Base-by-base conservation (phyloP, 2,888 invertebrate species). In the Drosophila crucigera region DNA sequence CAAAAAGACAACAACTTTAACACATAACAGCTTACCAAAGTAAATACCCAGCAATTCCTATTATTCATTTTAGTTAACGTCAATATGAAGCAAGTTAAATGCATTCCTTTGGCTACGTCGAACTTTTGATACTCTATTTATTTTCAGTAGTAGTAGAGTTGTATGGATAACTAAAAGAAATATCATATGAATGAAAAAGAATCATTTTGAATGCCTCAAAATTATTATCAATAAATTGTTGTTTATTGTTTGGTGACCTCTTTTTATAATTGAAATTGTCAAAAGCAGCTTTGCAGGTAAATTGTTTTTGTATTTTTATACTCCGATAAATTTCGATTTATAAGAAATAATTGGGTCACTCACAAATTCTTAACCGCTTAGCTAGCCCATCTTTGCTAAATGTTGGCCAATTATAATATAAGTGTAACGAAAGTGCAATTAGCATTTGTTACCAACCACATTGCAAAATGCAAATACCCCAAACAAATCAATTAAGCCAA, bases 1-100 rank as follows among this genome's bases (percentile, higher is more conserved):
- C 49, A 37, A 55, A 50, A 49, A 67, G 54, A 64, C 47, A 58
- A 56, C 52, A 72, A 67, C 47, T 41, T 25, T 16, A 41, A 31
- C 69, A 63, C 79, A 84, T 73, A 79, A 73, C 72, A 47, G 77
- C 52, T 59, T 33, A 72, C 58, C 59, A 55, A 74, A 63, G 80
- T 84, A 74, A 66, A 82, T 89, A 80, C 84, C 69, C 88, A 78
- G 41, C 31, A 55, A 59, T 47, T 61, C 52, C 41, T n/a, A 35
- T 69, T 63, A 59, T 60, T 70, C 61, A 16, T 28, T 52, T 55
- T 25, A 25, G 28, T 22, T 14, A 43, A 19, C 37, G 9, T 47
- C 39, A 39, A 39, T 39, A 7, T 37, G 19, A 19, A 37, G 4
- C 4, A 19, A 16, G 35, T 25, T 54, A 25, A 37, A 25, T 16